These are phyloP conservation scores for Caenorhabditis uteleia DNA, from an alignment of 2,888 invertebrate species.

Conservation along the genomic window DNA sequence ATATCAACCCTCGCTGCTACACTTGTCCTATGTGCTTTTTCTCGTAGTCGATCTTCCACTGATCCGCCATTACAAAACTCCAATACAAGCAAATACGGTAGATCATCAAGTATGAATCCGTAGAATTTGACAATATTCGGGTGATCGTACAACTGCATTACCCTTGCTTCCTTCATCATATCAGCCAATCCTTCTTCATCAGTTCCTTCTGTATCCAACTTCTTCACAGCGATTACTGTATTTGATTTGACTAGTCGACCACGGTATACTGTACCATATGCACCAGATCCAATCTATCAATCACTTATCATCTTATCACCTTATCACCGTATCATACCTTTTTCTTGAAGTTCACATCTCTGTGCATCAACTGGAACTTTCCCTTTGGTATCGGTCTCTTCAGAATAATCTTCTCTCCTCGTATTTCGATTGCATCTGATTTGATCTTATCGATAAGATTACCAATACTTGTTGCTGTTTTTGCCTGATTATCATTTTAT, in stretches of 20 bases:
- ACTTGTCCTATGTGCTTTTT: constrained; percentile 7
- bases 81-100: constrained; percentile 60
- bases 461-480: constrained; percentile 32
- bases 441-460: constrained; percentile 43
- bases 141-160: constrained; percentile 63
- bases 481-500: constrained; percentile 13
- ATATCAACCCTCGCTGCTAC: constrained; percentile 1
- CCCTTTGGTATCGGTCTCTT: constrained; percentile 51
- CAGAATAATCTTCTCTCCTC: constrained; percentile 41
- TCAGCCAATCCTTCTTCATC: constrained; percentile 53
- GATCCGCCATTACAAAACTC: constrained; percentile 60
- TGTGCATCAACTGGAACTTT: constrained; percentile 56
- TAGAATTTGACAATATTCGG: constrained; percentile 63
- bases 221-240: constrained; percentile 40
- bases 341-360: constrained; percentile 55
- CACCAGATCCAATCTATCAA: constrained; percentile 53
- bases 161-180: constrained; percentile 65
- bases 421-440: constrained; percentile 32
- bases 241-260: constrained; percentile 44
- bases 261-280: constrained; percentile 61
- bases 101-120: constrained; percentile 58
- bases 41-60: constrained; percentile 49
- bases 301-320: not conserved
- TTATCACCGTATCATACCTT: constrained; percentile 21
- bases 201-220: constrained; percentile 42